phyloP scores from a whole-genome alignment of 2,888 invertebrate species.

The Neocrepidodera transversa region DNA sequence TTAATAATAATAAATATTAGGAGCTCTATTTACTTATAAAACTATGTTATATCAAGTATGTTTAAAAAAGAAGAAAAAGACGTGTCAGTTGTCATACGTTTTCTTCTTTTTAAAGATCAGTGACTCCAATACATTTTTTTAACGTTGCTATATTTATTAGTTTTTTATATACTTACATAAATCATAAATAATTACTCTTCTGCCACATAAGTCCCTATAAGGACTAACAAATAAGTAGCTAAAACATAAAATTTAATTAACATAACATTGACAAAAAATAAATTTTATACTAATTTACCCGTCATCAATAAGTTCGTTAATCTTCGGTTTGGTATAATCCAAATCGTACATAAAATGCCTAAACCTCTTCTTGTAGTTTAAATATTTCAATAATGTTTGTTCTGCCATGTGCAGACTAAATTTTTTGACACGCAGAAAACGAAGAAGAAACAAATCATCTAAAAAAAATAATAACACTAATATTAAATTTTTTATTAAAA shows the following conservation, averaged over 20 bases:
- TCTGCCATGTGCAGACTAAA: constrained; percentile 82
- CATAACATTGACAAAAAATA: constrained; percentile 1
- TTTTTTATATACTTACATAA: constrained; percentile 43
- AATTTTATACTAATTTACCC: constrained; percentile 63
- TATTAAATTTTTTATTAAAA: too few species aligned
- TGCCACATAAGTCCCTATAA: constrained; percentile 73
- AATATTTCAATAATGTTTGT: constrained; percentile 78
- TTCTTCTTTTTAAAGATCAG: too few species aligned
- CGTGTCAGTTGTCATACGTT: too few species aligned
- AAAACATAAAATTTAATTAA: constrained; percentile 42
- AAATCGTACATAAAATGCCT: constrained; percentile 69
- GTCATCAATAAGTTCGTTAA: constrained; percentile 70
- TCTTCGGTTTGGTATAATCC: constrained; percentile 68
- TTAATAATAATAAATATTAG: too few species aligned
- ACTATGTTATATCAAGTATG: too few species aligned
- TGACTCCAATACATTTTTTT: too few species aligned
- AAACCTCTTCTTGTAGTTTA: constrained; percentile 75
- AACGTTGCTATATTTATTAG: too few species aligned
- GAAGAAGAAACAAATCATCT: constrained; percentile 77
- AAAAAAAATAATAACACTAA: constrained; percentile 44
- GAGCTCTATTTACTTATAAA: too few species aligned
- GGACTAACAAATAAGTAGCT: constrained; percentile 80
- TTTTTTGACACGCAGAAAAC: constrained; percentile 79
- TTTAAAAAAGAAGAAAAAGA: too few species aligned
- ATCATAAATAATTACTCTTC: constrained; percentile 71